Conservation (phyloP, 2,888 invertebrate species). For the Nomada fucata region DNA sequence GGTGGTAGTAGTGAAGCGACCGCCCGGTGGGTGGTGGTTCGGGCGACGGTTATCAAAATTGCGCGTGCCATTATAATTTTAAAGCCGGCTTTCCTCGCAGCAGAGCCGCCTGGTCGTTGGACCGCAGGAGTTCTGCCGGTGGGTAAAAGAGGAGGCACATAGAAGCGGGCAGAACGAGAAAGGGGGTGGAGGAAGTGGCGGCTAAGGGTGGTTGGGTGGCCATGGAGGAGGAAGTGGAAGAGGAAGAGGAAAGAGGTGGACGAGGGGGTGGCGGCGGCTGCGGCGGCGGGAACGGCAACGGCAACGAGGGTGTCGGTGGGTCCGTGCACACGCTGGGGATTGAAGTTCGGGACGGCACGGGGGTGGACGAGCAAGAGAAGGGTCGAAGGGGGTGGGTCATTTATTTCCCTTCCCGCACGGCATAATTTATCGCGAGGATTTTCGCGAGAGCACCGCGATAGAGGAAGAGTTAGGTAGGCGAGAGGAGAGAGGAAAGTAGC, state of each 20-base stretch:
- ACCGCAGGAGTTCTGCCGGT: conserved; percentile 67
- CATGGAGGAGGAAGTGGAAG: conserved; percentile 44
- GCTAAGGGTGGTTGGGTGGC: conserved; percentile 45
- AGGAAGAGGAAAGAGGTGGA: conserved; percentile 52
- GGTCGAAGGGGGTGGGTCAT: conserved; percentile 82
- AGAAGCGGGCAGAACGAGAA: conserved; percentile 50
- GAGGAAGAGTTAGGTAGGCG: conserved; percentile 70
- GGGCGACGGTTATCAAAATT: conserved; percentile 83
- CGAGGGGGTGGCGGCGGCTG: conserved; percentile 50
- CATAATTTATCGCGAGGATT: conserved; percentile 85
- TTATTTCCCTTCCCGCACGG: conserved; percentile 83
- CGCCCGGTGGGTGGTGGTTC: conserved; percentile 63
- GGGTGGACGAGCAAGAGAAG: conserved; percentile 71
- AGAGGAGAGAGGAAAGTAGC: conserved; percentile 69
- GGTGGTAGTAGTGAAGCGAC: conserved; percentile 34
- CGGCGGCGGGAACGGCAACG: conserved; percentile 44
- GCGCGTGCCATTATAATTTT: conserved; percentile 84
- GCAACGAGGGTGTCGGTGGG: conserved; percentile 66
- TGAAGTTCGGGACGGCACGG: conserved; percentile 75
- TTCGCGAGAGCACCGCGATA: conserved; percentile 82
- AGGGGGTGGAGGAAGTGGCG: conserved; percentile 47
- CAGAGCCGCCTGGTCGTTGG: conserved; percentile 69
- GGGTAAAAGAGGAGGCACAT: conserved; percentile 59
- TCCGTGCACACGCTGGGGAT: conserved; percentile 74
- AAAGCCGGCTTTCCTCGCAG: conserved; percentile 82